These are phyloP conservation scores for Atherinomorus stipes DNA, from an alignment of 2,113 vertebrate species.

Conservation along the genomic window DNA sequence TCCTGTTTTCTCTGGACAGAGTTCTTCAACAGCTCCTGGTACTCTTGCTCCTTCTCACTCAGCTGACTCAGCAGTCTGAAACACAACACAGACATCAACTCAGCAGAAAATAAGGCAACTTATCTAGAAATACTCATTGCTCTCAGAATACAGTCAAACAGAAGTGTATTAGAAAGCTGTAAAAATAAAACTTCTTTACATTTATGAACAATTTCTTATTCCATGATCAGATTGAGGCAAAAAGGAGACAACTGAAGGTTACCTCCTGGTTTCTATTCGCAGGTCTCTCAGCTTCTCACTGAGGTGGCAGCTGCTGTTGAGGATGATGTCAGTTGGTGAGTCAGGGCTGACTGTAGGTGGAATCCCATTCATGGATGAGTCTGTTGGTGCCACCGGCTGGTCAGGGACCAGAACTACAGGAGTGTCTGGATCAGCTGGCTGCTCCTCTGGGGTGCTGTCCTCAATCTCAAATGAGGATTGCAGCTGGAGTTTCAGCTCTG, in stretches of 20 bases:
- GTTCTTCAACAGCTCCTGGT: conserved; percentile 81
- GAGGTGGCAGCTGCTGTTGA: conserved; percentile 56
- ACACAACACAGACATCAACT: conserved; percentile 39
- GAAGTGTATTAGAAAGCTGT: not conserved
- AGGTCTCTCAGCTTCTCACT: conserved; percentile 80
- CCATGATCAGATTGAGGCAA: not conserved
- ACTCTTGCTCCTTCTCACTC: conserved; percentile 86
- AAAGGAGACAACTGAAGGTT: not conserved
- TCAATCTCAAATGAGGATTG: conserved; percentile 80
- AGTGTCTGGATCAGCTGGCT: conserved; percentile 33
- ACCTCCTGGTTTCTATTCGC: conserved; percentile 84
- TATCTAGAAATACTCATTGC: not conserved
- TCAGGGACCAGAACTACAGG: conserved; percentile 19
- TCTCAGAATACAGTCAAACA: not conserved
- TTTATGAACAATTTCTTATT: not conserved
- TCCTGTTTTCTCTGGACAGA: conserved; percentile 65
- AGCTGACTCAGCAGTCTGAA: conserved; percentile 86
- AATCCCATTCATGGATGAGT: not conserved
- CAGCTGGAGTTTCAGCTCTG: conserved; percentile 85
- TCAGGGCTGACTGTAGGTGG: not conserved
- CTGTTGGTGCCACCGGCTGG: conserved; percentile 9
- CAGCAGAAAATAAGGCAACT: conserved; percentile 37
- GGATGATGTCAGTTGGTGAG: conserved; percentile 1
- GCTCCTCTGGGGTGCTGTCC: conserved; percentile 63
- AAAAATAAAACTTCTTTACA: not conserved